Base-by-base conservation (phyloP, 2,888 invertebrate genomes). In the Crematogaster levior region DNA sequence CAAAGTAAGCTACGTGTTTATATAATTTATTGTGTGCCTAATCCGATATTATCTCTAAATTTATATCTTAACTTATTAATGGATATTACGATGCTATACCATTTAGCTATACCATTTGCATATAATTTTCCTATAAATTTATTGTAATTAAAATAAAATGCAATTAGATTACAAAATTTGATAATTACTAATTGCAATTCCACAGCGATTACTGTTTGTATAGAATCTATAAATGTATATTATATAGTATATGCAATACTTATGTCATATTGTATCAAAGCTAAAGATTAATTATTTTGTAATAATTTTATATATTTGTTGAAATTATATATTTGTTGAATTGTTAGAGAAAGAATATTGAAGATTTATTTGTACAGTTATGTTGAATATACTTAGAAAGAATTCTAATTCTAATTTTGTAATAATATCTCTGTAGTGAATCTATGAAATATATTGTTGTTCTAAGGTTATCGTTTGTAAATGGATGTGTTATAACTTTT, bases 31-130 rank as follows among this genome's bases (percentile, higher is more conserved):
- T 6, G 58, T 65, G 61, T 61, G 40, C 40, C 51, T 83, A 82
- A 82, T 60, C 60, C 81, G 85, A 80, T 83, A 84, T 81, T 77
- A 84, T 72, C 61, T 75, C 34, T 34, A 79, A 85, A 79, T 66
- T 48, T 61, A 73, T 60, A 61, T 30, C 10, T 75, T 43, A 37
- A 37, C 1, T 34, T 65, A 27, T n/a, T 77, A 40, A 53, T 40
- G 21, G 10, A 43, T 21, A 37, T 74, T 61, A 37, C 10, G 6
- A 24, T 63, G 10, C 63, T 6, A 43, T 46, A 18, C 9, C 3
- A 15, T 34, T 56, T 30, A 7, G n/a, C 15, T 15, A n/a, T n/a
- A n/a, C n/a, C n/a, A 53, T 63, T 51, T 27, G 30, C 43, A 21
- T 18, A 43, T 48, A 61, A 48, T 18, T 34, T 61, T 24, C 15